Evolutionary conservation across 2,888 invertebrate genomes (phyloP), one percentile per base, ranked within the genome.

Genomic region (Disparrhopalites patrizii): DNA sequence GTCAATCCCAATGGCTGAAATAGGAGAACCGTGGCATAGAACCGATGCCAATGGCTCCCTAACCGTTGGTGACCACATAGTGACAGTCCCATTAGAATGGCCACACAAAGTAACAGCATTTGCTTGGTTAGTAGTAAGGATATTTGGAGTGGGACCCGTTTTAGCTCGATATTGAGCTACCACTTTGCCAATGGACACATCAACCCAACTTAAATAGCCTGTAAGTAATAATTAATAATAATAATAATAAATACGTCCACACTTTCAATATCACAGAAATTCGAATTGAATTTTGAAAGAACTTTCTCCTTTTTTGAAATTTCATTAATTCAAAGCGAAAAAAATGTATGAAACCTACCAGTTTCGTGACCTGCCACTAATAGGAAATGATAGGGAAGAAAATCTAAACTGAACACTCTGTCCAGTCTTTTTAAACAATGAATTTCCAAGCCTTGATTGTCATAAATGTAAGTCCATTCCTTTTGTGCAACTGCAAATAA

Each of bases 401-500:
- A 99, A 78, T 97, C 94, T 82, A 99, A 83, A 66, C 87, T 82
- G 20, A 89, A 83, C 5, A 91, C 87, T 74, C 86, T 85, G 78
- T 90, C 84, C 79, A 99, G 81, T 70, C 82, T 83, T 80, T 98
- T 98, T 0, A 99, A 79, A 78, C 98, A 98, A 79, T 99, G 99
- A 62, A 99, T 78, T 80, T 99, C 99, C 50, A 89, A 89, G n/a
- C 98, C 98, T 76, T 91, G 88, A 77, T 93, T 93, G 79, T 99
- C 99, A 78, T 99, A 99, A 71, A 99, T 88, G 77, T 94, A 91
- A 0, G 95, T 87, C 93, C 95, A 97, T 74, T 91, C 86, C 77
- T 95, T 96, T 79, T 99, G 99, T 0, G 98, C 97, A 3, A 90
- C 93, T 0, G 99, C 99, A 80, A 93, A 90, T 93, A 98, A 93